Evolutionary conservation across 2,797 vertebrate species (phyloP).

Genomic region (Enteromius treurensis): DNA sequence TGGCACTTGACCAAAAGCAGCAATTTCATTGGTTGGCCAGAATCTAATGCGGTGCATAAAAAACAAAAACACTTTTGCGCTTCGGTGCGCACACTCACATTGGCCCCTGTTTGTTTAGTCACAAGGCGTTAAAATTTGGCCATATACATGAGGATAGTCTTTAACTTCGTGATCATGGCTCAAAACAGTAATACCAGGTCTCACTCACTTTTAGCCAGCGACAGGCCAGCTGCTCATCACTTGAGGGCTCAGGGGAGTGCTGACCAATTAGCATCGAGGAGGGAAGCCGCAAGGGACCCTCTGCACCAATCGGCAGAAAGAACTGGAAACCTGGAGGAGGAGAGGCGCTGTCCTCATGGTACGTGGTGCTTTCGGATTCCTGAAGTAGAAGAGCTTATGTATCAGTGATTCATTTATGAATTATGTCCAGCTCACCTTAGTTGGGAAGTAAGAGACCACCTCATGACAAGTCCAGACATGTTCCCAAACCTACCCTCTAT

Average conservation of each 20-base stretch:
- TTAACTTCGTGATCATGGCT: background rate
- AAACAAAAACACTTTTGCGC: too few relatives aligned
- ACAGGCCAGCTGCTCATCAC: slow-evolving; percentile 88
- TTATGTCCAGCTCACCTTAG: background rate
- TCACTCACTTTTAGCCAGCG: slow-evolving; percentile 89
- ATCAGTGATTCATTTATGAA: background rate
- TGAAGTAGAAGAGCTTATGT: slow-evolving; percentile 57
- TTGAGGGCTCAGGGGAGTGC: slow-evolving; percentile 80
- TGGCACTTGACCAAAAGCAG: too few relatives aligned
- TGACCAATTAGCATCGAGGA: slow-evolving; percentile 81
- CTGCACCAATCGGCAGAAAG: slow-evolving; percentile 84
- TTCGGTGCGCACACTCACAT: too few relatives aligned
- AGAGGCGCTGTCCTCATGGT: slow-evolving; percentile 80
- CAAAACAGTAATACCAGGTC: background rate
- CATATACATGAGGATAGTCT: background rate
- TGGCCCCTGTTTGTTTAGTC: too few relatives aligned
- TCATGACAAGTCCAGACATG: background rate
- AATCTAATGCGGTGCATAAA: too few relatives aligned
- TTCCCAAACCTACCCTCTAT: background rate
- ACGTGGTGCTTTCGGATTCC: slow-evolving; percentile 82
- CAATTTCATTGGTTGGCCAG: too few relatives aligned
- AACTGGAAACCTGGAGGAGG: slow-evolving; percentile 84
- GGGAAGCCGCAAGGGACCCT: slow-evolving; percentile 81
- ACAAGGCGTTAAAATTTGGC: too few relatives aligned
- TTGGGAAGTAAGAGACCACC: background rate